These are phyloP conservation scores for Ochotona curzoniae DNA, from an alignment of 2,113 vertebrate genomes.

Conservation along the genomic window DNA sequence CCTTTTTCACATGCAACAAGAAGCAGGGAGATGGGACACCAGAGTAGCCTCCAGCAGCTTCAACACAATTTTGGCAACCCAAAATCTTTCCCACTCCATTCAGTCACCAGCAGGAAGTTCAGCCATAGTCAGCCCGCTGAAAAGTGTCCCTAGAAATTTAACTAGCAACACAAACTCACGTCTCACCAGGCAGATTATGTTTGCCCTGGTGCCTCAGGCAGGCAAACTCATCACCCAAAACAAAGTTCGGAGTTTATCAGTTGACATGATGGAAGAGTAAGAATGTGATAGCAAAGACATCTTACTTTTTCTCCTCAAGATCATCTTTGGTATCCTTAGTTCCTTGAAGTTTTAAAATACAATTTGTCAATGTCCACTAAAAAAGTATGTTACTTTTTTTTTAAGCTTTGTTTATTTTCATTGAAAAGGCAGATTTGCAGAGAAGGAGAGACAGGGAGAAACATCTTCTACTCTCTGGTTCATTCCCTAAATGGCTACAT, in stretches of 20 bases:
- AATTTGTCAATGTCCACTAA: background rate
- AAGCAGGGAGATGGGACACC: background rate
- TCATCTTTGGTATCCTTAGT: background rate
- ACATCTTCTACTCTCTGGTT: too few relatives aligned
- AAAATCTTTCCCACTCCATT: background rate
- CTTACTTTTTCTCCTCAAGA: too few relatives aligned
- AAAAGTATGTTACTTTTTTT: background rate
- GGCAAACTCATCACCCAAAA: background rate
- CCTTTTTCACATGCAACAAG: background rate
- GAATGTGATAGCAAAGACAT: background rate
- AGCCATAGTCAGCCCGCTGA: background rate
- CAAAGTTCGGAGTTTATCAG: background rate
- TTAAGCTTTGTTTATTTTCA: too few relatives aligned
- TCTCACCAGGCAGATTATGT: background rate
- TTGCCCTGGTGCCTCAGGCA: background rate
- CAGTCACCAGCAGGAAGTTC: too few relatives aligned
- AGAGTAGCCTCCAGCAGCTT: too few relatives aligned
- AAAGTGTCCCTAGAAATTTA: background rate
- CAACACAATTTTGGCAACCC: background rate
- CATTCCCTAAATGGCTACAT: too few relatives aligned
- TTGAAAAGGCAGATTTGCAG: too few relatives aligned
- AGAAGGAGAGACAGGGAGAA: too few relatives aligned
- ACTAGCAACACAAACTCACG: too few relatives aligned
- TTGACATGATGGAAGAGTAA: background rate
- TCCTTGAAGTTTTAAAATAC: background rate